Evolutionary conservation across 2,113 vertebrate genomes (phyloP).

Genomic region (Catharus fuscescens): DNA sequence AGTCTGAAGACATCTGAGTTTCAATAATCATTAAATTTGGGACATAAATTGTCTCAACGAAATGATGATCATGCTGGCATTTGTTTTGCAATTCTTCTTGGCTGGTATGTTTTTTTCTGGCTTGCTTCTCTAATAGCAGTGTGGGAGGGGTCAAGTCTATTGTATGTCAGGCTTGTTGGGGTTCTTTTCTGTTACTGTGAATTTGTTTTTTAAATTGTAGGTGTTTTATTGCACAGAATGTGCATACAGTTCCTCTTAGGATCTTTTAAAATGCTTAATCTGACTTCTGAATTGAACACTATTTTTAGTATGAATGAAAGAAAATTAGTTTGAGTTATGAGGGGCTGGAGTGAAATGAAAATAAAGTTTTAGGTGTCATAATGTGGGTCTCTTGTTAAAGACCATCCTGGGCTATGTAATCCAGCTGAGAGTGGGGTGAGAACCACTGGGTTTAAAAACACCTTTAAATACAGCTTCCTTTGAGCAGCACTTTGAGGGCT

Average conservation of each 20-base stretch:
- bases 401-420: background rate
- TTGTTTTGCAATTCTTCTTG: background rate
- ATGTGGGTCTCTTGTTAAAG: background rate
- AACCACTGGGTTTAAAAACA: background rate
- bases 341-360: background rate
- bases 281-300: background rate
- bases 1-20: background rate
- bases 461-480: background rate
- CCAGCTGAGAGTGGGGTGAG: fast-evolving
- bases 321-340: background rate
- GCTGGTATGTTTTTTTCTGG: background rate
- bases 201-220: background rate
- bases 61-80: background rate
- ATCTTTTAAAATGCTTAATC: background rate
- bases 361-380: background rate
- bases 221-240: background rate
- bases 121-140: background rate
- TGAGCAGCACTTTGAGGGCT: background rate
- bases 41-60: background rate
- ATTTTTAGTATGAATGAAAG: background rate
- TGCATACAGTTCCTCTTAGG: background rate
- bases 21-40: background rate
- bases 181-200: background rate
- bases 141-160: background rate
- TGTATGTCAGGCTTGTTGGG: background rate